Evolutionary conservation across 92 coral and sea anemone species (phyloP).

Genomic region (Porites evermanni): DNA sequence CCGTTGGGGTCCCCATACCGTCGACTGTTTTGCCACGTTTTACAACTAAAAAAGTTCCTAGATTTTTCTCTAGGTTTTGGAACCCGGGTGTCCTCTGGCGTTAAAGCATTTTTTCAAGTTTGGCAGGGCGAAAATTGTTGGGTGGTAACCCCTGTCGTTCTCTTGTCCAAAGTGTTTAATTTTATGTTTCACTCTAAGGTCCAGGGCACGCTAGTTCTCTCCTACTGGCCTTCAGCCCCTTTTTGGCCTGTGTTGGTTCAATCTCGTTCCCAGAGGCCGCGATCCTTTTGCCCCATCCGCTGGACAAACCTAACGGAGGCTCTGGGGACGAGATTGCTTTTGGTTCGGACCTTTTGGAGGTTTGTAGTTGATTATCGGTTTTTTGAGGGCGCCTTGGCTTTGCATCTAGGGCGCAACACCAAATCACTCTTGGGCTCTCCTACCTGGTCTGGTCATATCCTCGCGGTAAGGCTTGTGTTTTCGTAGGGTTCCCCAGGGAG

Average conservation of each 20-base stretch:
- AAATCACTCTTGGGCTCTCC: conserved; percentile 47
- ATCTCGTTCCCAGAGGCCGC: too few relatives aligned
- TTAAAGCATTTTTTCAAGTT: conserved; percentile 34
- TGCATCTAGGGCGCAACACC: conserved; percentile 30
- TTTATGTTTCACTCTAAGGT: conserved; percentile 32
- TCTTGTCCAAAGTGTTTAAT: conserved; percentile 28
- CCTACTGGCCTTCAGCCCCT: conserved; percentile 61
- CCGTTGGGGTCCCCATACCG: conserved; percentile 49
- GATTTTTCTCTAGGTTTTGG: conserved; percentile 60
- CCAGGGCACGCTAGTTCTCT: conserved; percentile 47
- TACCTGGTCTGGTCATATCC: conserved; percentile 35
- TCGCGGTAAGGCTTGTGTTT: neutral
- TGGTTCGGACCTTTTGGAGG: neutral
- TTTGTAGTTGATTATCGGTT: neutral
- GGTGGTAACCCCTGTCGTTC: conserved; percentile 34
- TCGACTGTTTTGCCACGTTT: conserved; percentile 63
- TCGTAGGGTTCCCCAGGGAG: conserved; percentile 1
- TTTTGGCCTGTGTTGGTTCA: conserved; percentile 55
- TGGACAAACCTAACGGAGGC: too few relatives aligned
- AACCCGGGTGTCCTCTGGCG: conserved; percentile 48
- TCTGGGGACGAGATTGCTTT: too few relatives aligned
- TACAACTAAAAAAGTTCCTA: conserved; percentile 47
- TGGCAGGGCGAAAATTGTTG: conserved; percentile 34
- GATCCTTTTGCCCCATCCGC: too few relatives aligned
- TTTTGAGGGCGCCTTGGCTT: conserved; percentile 15